Base-by-base conservation (phyloP, 1,140 invertebrate species). In the Lethocerus indicus region DNA sequence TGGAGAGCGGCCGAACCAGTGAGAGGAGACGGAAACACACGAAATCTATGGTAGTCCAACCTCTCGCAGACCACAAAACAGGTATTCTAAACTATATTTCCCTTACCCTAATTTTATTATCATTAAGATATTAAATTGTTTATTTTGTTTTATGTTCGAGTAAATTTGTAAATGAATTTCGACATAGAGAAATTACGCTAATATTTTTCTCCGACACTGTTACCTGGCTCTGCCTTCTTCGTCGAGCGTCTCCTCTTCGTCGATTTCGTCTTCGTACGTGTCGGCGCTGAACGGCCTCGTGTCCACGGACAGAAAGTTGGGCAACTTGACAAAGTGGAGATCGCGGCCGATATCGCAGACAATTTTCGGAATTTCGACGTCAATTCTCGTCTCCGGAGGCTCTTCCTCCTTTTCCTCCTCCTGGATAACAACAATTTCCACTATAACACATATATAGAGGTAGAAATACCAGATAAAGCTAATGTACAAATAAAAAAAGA, bases 251-350 rank as follows among this genome's bases (percentile, higher is more conserved):
- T 98, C 93, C 65, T 98, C 93, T 60, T 98, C 95, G 61, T 98
- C 94, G 56, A 98, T 91, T 71, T 98, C 95, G 71, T 98, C 94
- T 69, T 98, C 95, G 65, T 98, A 98, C 0, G 86, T 90, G 51
- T 83, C 80, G 1, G 81, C 75, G 65, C 98, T 93, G 64, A 96
- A 99, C 0, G 94, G 94, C 56, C 93, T 70, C 0, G 86, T 88
- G 61, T 91, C 87, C 2, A 91, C 86, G 0, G 87, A 90, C 54
- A 94, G 73, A 62, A 94, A 93, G 64, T 93, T 93, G 1, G 89
- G 89, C 32, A 93, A 60, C 65, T 94, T 93, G 0, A 98, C 90
- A 63, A 96, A 96, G 63, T 96, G 87, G 56, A 95, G 72, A 58
- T 92, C 86, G 52, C 79, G 81, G 28, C 91, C 92, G 1, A 96